Evolutionary conservation across 2,113 vertebrate species (phyloP).

Genomic region (Thamnophis sirtalis): DNA sequence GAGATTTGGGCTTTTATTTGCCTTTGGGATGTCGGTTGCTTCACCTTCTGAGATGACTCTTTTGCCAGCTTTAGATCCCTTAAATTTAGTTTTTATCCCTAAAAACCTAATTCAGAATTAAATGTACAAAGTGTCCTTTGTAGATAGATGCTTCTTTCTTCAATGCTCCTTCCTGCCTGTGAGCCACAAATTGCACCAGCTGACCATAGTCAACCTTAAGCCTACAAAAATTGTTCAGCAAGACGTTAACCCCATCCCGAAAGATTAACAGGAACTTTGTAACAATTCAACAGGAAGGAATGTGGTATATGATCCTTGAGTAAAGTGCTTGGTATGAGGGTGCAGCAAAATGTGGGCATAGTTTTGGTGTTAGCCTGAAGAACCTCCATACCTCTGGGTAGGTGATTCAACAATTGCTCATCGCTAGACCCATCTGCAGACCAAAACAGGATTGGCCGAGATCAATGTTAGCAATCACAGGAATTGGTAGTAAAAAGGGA

Average conservation of each 20-base stretch:
- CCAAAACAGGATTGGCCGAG: background rate
- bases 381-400: background rate
- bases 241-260: background rate
- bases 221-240: background rate
- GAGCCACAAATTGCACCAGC: background rate
- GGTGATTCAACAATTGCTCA: constrained; percentile 19
- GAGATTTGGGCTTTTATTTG: background rate
- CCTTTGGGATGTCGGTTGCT: background rate
- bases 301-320: background rate
- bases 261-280: background rate
- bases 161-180: background rate
- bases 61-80: background rate
- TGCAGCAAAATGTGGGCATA: background rate
- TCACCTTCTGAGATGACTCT: background rate
- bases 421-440: background rate
- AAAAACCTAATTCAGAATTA: background rate
- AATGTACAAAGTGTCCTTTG: background rate
- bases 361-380: background rate
- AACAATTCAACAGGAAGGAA: background rate
- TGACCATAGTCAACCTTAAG: background rate
- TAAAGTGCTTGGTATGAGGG: constrained; percentile 24
- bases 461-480: background rate
- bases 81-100: background rate
- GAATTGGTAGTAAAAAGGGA: background rate
- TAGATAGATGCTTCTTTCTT: background rate